phyloP scores from a whole-genome alignment of 2,797 vertebrate genomes.

The Melanogrammus aeglefinus region DNA sequence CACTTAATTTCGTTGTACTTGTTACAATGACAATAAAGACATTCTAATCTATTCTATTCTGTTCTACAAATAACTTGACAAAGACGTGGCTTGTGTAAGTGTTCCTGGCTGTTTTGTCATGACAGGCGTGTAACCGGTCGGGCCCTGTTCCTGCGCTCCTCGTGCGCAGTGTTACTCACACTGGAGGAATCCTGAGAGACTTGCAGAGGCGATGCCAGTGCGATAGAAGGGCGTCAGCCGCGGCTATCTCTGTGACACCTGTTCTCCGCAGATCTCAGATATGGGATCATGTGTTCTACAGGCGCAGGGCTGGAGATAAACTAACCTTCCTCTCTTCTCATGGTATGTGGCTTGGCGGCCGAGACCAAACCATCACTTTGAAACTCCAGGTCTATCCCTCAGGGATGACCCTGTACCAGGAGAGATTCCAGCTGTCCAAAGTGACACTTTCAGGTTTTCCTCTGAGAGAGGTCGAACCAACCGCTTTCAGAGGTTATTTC shows the following conservation, averaged over 20 bases:
- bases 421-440: too few species aligned
- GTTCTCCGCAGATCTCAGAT: constrained; percentile 41
- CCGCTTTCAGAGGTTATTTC: background rate
- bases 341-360: background rate
- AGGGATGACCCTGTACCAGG: background rate
- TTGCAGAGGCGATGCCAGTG: constrained; percentile 31
- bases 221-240: constrained; percentile 49
- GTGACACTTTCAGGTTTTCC: too few species aligned
- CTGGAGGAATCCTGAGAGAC: constrained; percentile 25
- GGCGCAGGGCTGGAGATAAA: background rate
- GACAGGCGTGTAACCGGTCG: background rate
- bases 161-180: constrained; percentile 26
- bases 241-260: constrained; percentile 24
- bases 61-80: too few species aligned
- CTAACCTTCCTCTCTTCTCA: too few species aligned
- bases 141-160: background rate
- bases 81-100: background rate
- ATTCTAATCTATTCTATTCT: too few species aligned
- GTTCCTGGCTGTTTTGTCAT: background rate
- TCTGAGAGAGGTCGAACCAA: too few species aligned
- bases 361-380: background rate
- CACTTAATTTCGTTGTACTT: too few species aligned
- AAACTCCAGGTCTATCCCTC: background rate
- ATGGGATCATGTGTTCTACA: constrained; percentile 14
- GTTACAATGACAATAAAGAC: too few species aligned